These are phyloP conservation scores for Dione vanillae DNA, from an alignment of 2,888 invertebrate genomes.

Conservation along the genomic window DNA sequence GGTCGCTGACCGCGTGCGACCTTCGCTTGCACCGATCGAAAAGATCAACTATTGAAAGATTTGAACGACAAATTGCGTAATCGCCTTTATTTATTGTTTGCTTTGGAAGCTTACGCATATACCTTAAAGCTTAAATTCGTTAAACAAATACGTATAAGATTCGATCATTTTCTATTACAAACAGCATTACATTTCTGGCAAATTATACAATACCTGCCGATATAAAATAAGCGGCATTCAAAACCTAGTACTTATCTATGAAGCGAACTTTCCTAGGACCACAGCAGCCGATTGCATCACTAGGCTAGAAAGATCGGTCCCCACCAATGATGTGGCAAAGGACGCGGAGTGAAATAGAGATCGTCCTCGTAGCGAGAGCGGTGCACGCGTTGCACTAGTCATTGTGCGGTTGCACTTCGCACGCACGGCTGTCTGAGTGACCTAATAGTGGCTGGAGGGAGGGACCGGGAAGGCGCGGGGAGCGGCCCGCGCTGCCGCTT, in stretches of 20 bases:
- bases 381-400: constrained; percentile 83
- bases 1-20: constrained; percentile 80
- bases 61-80: constrained; percentile 68
- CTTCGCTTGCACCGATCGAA: constrained; percentile 77
- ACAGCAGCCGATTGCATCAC: constrained; percentile 74
- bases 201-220: constrained; percentile 38
- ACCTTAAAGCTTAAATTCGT: neutral
- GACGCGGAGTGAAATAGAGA: constrained; percentile 83
- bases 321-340: constrained; percentile 82
- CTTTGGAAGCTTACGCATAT: constrained; percentile 28
- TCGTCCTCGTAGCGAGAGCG: constrained; percentile 85
- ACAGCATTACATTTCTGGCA: neutral
- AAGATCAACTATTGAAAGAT: constrained; percentile 66
- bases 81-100: constrained; percentile 59
- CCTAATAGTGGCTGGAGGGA: constrained; percentile 84
- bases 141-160: neutral
- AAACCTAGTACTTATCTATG: constrained; percentile 64
- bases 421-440: constrained; percentile 82
- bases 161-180: constrained; percentile 1
- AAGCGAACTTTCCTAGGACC: constrained; percentile 71
- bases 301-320: constrained; percentile 82
- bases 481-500: constrained; percentile 68
- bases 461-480: constrained; percentile 80
- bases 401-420: constrained; percentile 82
- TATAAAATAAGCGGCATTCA: constrained; percentile 61